Conservation (phyloP, 2,888 invertebrate genomes). For the Mythimna loreyi region DNA sequence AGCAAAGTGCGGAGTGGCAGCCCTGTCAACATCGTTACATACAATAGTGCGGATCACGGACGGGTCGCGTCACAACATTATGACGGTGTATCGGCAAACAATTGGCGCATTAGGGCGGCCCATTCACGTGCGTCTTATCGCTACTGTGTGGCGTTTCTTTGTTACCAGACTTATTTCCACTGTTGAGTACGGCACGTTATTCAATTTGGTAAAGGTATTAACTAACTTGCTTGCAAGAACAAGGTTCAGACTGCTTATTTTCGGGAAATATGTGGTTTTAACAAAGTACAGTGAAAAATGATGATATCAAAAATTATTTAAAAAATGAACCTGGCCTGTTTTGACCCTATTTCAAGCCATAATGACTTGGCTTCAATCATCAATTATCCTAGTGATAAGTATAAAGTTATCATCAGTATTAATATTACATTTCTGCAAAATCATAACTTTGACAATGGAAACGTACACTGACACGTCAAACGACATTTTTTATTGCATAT, state of each 20-base stretch:
- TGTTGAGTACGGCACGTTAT: slow-evolving; percentile 21
- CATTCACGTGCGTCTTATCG: slow-evolving; percentile 66
- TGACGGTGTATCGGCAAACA: slow-evolving; percentile 78
- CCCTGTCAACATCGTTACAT: slow-evolving; percentile 49
- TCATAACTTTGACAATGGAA: slow-evolving; percentile 40
- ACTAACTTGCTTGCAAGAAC: background rate
- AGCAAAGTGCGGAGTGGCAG: slow-evolving; percentile 17
- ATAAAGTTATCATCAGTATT: background rate
- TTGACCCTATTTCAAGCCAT: too few relatives aligned
- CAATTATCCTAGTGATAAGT: too few relatives aligned
- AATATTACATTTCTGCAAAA: background rate
- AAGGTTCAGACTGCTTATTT: background rate
- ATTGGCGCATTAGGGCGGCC: slow-evolving; percentile 76
- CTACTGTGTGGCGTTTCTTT: slow-evolving; percentile 72
- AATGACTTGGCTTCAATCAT: too few relatives aligned
- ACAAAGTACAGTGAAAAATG: too few relatives aligned
- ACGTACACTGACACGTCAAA: slow-evolving; percentile 41
- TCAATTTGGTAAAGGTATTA: background rate
- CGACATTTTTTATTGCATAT: slow-evolving; percentile 70
- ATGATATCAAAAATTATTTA: too few relatives aligned
- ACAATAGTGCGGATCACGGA: slow-evolving; percentile 57
- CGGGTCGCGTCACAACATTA: slow-evolving; percentile 73
- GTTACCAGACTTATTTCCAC: slow-evolving; percentile 36
- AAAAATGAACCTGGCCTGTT: too few relatives aligned
- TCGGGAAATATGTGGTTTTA: background rate